Base-by-base conservation (phyloP, 2,888 invertebrate species). In the Drosophila pegasa region DNA sequence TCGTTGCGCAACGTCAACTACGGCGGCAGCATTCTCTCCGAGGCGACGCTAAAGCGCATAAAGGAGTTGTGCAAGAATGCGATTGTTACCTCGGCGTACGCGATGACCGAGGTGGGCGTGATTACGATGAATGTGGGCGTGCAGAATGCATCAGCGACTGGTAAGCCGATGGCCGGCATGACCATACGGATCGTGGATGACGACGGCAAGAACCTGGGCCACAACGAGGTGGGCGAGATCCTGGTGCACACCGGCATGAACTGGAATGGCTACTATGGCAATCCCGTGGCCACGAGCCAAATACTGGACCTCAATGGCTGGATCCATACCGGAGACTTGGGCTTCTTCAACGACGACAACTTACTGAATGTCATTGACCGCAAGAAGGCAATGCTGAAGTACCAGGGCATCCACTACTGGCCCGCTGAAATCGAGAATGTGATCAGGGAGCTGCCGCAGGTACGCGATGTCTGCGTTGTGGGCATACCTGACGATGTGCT, bases 281-380 rank as follows among this genome's bases (percentile, higher is more conserved):
- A 91, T 63, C 66, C 75, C 1, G 68, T 45, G 14, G 87, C 78
- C n/a, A 89, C 90, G 3, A 60, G 70, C 10, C 43, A 61, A n/a
- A 65, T 80, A 6, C 72, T 76, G n/a, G 90, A 90, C 47, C 54
- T 38, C 2, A 65, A 90, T 1, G 89, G 89, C 20, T 92, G 90
- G 90, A 69, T 89, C 3, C 86, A 85, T 14, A 85, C 90, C 0
- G 92, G 92, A 0, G 92, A 92, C 65, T 48, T 91, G 59, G 92
- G 91, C 3, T 87, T 86, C 57, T 88, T 91, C 61, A 89, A 91
- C 56, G 76, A 88, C 2, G 74, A 89, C 2, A 84, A 89, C 12
- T 72, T 54, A 58, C 56, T 91, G 9, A 83, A 77, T 62, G 62
- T 90, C 8, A 76, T 82, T 5, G 91, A 85, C 66, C 84, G 91